Evolutionary conservation across 2,797 vertebrate genomes (phyloP).

Genomic region (Stomatorhinus walkeri): DNA sequence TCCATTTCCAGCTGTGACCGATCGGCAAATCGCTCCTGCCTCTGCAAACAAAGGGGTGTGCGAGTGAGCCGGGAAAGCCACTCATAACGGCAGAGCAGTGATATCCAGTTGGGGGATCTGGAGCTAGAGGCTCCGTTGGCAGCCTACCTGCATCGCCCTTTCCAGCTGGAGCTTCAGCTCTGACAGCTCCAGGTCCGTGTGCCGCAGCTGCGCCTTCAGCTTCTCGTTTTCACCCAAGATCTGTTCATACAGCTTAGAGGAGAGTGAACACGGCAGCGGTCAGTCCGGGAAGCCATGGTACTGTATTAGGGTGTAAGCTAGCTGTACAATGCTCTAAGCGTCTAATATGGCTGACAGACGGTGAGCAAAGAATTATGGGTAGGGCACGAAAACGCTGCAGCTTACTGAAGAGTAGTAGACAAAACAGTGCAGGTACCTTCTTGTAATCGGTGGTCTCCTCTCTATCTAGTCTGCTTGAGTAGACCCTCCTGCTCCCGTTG

Average conservation of each 20-base stretch:
- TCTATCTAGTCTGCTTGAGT: conserved; percentile 75
- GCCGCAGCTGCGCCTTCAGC: conserved; percentile 90
- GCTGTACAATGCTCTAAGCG: neutral
- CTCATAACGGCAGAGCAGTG: neutral
- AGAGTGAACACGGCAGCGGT: neutral
- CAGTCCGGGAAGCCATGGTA: neutral
- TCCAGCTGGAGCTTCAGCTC: conserved; percentile 94
- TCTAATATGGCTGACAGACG: neutral
- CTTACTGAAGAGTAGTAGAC: neutral
- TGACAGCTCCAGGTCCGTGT: conserved; percentile 88
- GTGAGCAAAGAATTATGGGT: neutral
- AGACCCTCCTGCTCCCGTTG: conserved; percentile 75
- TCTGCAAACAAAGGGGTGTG: conserved; percentile 59
- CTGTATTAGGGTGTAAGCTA: neutral
- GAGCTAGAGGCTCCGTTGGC: neutral
- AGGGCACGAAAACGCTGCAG: neutral
- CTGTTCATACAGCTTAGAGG: conserved; percentile 87
- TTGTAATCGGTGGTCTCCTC: conserved; percentile 90
- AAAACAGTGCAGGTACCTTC: conserved; percentile 64
- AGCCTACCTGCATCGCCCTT: conserved; percentile 87
- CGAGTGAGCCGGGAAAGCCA: neutral
- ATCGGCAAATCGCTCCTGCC: conserved; percentile 95
- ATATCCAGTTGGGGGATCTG: neutral
- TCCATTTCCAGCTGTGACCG: conserved; percentile 97
- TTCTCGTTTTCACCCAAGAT: conserved; percentile 95